Percentiles rank a stretch among this genome's conserved stretches.
Conservation (phyloP, 1,140 invertebrate species). For the Pissodes strobi region DNA sequence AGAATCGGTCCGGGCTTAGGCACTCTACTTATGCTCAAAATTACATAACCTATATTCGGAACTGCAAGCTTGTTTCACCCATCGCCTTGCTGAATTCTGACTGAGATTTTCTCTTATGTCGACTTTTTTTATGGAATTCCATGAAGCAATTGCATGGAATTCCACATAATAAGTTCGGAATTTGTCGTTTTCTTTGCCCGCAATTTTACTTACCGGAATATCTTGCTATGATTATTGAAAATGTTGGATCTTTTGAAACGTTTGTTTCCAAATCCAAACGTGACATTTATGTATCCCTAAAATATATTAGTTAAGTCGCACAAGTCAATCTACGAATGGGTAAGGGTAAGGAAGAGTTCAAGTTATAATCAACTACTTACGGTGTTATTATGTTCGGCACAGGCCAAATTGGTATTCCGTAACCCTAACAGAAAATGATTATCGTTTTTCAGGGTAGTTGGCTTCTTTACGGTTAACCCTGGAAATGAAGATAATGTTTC, state of each 20-base stretch:
- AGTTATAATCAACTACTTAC: neutral
- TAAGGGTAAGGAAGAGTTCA: no score
- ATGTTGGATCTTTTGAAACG: neutral
- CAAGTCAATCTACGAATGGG: no score
- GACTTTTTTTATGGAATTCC: neutral
- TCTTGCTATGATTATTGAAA: conserved; percentile 7
- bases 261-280: neutral
- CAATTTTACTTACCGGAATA: conserved; percentile 7
- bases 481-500: neutral
- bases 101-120: no score
- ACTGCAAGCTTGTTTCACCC: no score
- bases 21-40: no score
- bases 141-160: neutral
- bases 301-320: neutral
- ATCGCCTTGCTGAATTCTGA: no score
- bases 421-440: neutral
- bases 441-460: neutral
- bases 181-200: neutral
- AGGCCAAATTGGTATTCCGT: neutral
- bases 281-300: conserved; percentile 4
- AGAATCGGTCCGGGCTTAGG: no score
- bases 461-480: neutral
- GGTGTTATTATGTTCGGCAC: neutral
- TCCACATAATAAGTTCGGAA: no score
- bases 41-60: neutral